phyloP scores from a whole-genome alignment of 2,797 vertebrate species.

The Intellagama lesueurii region DNA sequence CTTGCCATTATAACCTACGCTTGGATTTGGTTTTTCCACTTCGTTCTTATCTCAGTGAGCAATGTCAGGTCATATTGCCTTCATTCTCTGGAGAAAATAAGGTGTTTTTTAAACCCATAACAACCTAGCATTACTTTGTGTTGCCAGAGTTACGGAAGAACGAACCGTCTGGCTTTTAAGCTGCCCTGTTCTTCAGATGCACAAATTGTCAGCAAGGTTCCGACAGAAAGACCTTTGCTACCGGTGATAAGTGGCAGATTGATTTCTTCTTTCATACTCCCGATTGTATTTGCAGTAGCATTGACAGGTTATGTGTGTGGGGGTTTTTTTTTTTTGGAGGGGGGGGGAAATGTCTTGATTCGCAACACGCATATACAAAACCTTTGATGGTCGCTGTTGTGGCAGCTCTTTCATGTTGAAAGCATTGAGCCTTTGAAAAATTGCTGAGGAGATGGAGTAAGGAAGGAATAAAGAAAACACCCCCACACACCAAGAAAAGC shows the following conservation, averaged over 20 bases:
- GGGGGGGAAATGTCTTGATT: slow-evolving; percentile 1
- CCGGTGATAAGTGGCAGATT: slow-evolving; percentile 19
- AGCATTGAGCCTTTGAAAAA: slow-evolving; percentile 12
- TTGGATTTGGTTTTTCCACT: background rate
- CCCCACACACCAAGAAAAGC: background rate
- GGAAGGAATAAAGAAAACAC: background rate
- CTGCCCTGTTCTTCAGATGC: slow-evolving; percentile 9
- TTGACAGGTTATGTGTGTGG: slow-evolving; percentile 12
- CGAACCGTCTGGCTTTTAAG: slow-evolving; percentile 15
- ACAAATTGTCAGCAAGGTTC: slow-evolving; percentile 39
- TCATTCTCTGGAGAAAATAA: slow-evolving; percentile 4
- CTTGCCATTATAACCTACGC: no score
- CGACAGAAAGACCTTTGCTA: slow-evolving; percentile 52
- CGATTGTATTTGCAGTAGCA: slow-evolving; percentile 52
- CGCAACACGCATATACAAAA: accelerated
- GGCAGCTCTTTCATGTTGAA: background rate
- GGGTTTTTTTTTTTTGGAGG: background rate
- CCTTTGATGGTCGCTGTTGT: background rate
- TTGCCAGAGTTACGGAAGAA: background rate
- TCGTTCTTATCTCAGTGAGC: background rate
- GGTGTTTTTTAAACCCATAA: background rate
- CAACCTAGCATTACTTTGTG: background rate
- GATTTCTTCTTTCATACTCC: slow-evolving; percentile 52
- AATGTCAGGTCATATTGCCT: background rate
- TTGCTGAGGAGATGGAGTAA: background rate